These are phyloP conservation scores for Bubalus kerabau DNA, from an alignment of 2,113 vertebrate genomes.

Conservation along the genomic window DNA sequence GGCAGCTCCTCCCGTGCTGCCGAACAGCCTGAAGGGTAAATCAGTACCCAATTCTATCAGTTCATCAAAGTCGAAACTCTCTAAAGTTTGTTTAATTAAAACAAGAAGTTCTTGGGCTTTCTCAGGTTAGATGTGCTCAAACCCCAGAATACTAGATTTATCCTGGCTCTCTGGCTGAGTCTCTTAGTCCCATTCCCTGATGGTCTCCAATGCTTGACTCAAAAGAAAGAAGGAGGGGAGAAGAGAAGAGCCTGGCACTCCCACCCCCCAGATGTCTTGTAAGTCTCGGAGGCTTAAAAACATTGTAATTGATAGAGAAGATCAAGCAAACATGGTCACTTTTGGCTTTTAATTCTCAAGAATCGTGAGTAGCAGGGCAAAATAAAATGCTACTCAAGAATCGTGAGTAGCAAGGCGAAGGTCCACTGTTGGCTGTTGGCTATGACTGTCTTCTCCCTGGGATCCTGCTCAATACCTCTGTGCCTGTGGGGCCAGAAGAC, in stretches of 20 bases:
- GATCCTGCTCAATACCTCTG: fast-evolving
- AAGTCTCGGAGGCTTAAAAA: neutral
- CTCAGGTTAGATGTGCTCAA: neutral
- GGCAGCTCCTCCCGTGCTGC: fast-evolving
- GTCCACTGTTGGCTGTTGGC: fast-evolving
- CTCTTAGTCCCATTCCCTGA: neutral
- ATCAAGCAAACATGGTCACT: neutral
- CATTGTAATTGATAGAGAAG: neutral
- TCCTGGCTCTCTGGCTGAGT: neutral
- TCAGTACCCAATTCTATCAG: neutral
- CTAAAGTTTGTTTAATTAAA: slow-evolving; percentile 30
- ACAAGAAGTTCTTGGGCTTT: slow-evolving; percentile 32
- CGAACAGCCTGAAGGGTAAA: neutral
- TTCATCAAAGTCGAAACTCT: neutral
- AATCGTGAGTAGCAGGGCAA: neutral
- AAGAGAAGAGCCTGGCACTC: neutral
- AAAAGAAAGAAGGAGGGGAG: neutral
- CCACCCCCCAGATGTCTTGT: neutral
- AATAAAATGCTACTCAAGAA: neutral
- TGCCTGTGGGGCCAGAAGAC: fast-evolving
- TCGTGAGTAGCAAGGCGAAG: fast-evolving
- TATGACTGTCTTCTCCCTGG: neutral
- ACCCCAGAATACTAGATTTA: neutral
- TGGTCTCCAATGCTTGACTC: neutral
- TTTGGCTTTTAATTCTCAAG: neutral